Evolutionary conservation across 2,113 vertebrate species (phyloP), one percentile per base, ranked within the genome.

Genomic region (Aspiorhynchus laticeps): DNA sequence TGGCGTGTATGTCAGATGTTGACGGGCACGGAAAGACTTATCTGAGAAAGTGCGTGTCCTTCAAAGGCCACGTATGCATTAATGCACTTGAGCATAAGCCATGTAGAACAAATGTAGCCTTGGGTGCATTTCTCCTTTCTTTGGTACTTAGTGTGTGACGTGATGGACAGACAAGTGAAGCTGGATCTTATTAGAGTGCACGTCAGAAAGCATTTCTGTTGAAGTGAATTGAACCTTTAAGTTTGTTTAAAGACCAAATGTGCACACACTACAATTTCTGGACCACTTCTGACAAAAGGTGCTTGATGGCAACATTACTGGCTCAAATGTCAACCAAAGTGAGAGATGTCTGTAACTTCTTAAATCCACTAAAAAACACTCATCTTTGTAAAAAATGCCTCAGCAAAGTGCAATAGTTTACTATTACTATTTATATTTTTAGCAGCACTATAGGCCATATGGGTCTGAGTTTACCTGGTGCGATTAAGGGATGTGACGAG

Each of bases 381-480:
- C 51, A 2, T 53, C 51, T 7, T 67, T 31, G 65, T 28, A 67
- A 67, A 17, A 31, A 31, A 33, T 69, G 31, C 31, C 15, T 33
- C 65, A 69, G 65, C 31, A 73, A 38, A 4, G 19, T 73, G 69
- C 9, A 36, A 38, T 73, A 11, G 19, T 71, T 21, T 71, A 71
- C 67, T 67, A 31, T 15, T 65, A 7, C 2, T 12, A 5, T 31
- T 65, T 51, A 15, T 51, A 61, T n/a, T 61, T 56, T 61, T 61
- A n/a, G 7, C 8, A n/a, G 21, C 21, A 59, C 19, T 56, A 56
- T 80, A 51, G 19, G 8, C 76, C 7, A 24, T 28, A 9, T n/a
- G 7, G 11, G 17, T 59, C 95, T 65, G 59, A 51, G 69, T 53
- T 94, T 92, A 99, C 98, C 97, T 91, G 97, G 96, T 90, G 96